These are phyloP conservation scores for Crepidodera aurea DNA, from an alignment of 2,888 invertebrate genomes.

Conservation along the genomic window DNA sequence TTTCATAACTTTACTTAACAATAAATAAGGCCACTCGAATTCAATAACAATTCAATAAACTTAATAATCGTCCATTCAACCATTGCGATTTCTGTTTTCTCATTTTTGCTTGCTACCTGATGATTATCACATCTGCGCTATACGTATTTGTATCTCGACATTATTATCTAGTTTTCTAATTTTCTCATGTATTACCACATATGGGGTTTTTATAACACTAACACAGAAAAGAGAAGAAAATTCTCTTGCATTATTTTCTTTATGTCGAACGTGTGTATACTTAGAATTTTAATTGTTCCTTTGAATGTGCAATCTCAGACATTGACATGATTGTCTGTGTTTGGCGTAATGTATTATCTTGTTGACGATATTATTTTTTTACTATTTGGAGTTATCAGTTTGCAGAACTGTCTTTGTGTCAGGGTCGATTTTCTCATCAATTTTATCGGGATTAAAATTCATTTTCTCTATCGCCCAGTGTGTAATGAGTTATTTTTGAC, in stretches of 20 bases:
- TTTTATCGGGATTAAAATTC: too few relatives aligned
- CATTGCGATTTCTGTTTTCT: constrained; percentile 4
- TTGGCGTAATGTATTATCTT: not conserved
- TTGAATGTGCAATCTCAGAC: not conserved
- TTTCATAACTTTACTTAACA: not conserved
- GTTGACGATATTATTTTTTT: not conserved
- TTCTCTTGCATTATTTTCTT: constrained; percentile 6
- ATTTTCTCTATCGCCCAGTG: too few relatives aligned
- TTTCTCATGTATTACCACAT: constrained; percentile 28
- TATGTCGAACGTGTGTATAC: constrained; percentile 1
- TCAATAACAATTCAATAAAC: constrained; percentile 1
- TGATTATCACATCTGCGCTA: constrained; percentile 20
- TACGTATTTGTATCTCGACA: constrained; percentile 17
- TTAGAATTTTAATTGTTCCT: not conserved
- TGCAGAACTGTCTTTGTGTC: not conserved
- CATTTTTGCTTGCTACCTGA: not conserved
- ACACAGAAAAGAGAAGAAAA: constrained; percentile 27
- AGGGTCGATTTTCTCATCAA: not conserved
- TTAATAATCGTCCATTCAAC: constrained; percentile 9
- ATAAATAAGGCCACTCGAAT: not conserved
- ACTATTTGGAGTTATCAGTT: not conserved
- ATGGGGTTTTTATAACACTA: constrained; percentile 24
- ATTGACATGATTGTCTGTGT: not conserved
- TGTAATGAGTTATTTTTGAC: too few relatives aligned
- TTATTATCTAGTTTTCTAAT: constrained; percentile 27